Base-by-base conservation (phyloP, 2,888 invertebrate species). In the Cerceris ruficornis region DNA sequence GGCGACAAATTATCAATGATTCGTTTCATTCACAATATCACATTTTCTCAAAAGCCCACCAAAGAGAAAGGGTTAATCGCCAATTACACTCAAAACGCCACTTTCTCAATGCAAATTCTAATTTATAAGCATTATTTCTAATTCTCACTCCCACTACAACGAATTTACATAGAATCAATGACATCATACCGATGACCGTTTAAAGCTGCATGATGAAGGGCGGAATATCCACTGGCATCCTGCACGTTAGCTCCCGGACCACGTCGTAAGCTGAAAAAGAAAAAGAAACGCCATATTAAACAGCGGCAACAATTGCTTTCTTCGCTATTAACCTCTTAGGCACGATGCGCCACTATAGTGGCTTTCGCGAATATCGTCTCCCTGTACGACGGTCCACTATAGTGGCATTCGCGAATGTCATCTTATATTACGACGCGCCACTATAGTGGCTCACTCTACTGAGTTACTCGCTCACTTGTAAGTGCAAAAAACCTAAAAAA, bases 171-270 rank as follows among this genome's bases (percentile, higher is more conserved):
- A 11, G 8, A 46, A 59, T 59, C 13, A 13, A 59, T 41, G 58
- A 65, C 78, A 42, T 93, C 94, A 94, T 94, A 98, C 98, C 94
- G 96, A 93, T 98, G 98, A 8, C 98, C 98, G 93, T 98, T 97
- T 78, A 98, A 94, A 82, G 98, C 96, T 68, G 98, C 98, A 93
- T 98, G 98, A 92, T 99, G 98, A 62, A 99, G 95, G 42, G 98
- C 96, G 52, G 98, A 97, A 93, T 98, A 98, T 57, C 98, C 98
- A 91, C 97, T 97, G 88, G 96, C 96, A 92, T 98, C 98, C 93
- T 97, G 97, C 67, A 97, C 97, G 93, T 98, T 98, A 71, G 98
- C 97, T 84, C 98, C 98, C 65, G 98, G 97, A 74, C 97, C 96
- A 90, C 98, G 95, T 79, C 98, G 94, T 91, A 98, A 94, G 93